Evolutionary conservation across 2,113 vertebrate species (phyloP).

Genomic region (Semnornis frantzii): DNA sequence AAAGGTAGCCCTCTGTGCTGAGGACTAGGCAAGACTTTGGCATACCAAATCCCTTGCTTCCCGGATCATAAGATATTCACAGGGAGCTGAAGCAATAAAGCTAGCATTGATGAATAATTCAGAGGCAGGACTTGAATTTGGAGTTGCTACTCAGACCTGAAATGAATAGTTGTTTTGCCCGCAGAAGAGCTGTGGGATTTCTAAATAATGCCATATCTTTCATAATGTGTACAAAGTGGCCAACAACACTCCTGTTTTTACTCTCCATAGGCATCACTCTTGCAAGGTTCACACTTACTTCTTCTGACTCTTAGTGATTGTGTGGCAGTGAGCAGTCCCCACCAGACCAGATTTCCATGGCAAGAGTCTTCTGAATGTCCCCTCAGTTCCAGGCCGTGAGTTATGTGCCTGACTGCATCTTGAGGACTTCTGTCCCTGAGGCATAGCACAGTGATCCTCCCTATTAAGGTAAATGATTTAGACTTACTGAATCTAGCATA

Average conservation of each 20-base stretch:
- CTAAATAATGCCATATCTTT: neutral
- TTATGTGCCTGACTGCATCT: neutral
- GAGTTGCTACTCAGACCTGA: neutral
- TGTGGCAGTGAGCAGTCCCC: neutral
- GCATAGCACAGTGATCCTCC: neutral
- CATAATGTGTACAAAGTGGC: rapidly evolving
- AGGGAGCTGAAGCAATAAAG: neutral
- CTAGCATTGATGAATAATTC: constrained; percentile 19
- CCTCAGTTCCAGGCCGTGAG: neutral
- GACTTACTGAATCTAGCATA: neutral
- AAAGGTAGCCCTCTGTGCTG: neutral
- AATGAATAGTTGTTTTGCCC: neutral
- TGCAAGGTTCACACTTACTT: neutral
- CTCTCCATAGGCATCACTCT: neutral
- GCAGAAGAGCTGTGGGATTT: neutral
- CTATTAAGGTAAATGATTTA: neutral
- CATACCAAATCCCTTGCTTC: neutral
- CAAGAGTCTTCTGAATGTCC: neutral
- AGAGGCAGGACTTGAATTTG: neutral
- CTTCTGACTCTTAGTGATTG: neutral
- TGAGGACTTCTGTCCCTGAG: neutral
- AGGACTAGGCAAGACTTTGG: neutral
- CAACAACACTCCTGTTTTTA: neutral
- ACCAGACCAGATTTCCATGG: neutral
- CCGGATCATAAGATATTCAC: neutral